Percentiles rank a stretch among this genome's conserved stretches.
phyloP scores from a whole-genome alignment of 2,113 vertebrate genomes.

The Phalacrocorax aristotelis region DNA sequence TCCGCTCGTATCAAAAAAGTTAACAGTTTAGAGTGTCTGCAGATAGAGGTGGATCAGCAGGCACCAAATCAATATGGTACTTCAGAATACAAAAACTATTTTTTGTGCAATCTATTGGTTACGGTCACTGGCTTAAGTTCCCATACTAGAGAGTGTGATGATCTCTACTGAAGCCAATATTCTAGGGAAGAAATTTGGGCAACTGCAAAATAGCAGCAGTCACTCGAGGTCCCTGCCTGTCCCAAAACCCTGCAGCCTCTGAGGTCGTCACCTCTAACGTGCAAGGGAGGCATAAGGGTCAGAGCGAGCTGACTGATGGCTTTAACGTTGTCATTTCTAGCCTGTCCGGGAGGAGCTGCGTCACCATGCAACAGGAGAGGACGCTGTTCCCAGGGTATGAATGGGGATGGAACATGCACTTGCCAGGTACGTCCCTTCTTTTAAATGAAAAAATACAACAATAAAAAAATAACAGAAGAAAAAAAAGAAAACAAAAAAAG shows the following conservation, averaged over 20 bases:
- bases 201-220: not conserved
- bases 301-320: not conserved
- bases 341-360: conserved; percentile 81
- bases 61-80: not conserved
- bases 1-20: not conserved
- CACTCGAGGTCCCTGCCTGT: not conserved
- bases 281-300: not conserved
- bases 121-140: not conserved
- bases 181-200: not conserved
- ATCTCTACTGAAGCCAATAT: not conserved
- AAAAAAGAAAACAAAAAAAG: too few species aligned
- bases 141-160: not conserved
- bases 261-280: not conserved
- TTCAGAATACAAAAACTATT: not conserved
- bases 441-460: not conserved
- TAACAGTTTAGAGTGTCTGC: not conserved
- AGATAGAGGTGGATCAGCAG: not conserved
- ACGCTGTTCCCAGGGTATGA: conserved; percentile 81
- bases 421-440: conserved; percentile 78
- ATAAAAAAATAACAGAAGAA: too few species aligned
- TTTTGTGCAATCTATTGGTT: not conserved
- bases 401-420: conserved; percentile 84
- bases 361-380: conserved; percentile 81
- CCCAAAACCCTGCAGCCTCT: not conserved
- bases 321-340: conserved; percentile 57